Base-by-base conservation (phyloP, 2,888 invertebrate genomes). In the Pecten maximus region DNA sequence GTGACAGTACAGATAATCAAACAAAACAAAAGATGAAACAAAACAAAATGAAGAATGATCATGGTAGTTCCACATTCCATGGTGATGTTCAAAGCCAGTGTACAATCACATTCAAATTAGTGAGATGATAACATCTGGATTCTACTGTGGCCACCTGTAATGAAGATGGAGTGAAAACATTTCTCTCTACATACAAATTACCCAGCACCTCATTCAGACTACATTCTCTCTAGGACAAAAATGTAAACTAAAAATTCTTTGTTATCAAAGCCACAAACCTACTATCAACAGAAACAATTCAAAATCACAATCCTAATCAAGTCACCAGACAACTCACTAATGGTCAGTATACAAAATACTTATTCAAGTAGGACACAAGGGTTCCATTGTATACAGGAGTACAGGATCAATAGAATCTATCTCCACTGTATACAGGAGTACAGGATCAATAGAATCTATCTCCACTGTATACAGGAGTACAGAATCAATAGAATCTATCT, bases 21-120 rank as follows among this genome's bases (percentile, higher is more conserved):
- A 40, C 12, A 40, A 86, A 28, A n/a, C n/a, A 23, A 74, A 40
- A 86, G 39, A 15, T 40, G 48, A 86, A 89, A 87, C 12, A 19
- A 40, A 60, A 60, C 23, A 40, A 89, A 89, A 40, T 15, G 28
- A n/a, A 44, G n/a, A 16, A 60, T 40, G 40, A 86, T 44, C 23
- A 86, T 40, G 44, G 40, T 86, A 86, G 48, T 40, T 87, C 40
- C 23, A n/a, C 23, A 44, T 40, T 44, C 28, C 10, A 23, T 87
- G 40, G 8, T 87, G 28, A 15, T 40, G 8, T 87, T 44, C 19
- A 87, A 44, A 87, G 39, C 16, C 87, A 87, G 40, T 40, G 74
- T 74, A 74, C 74, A 74, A 54, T 54, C 3, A 23, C 60, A 74
- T 74, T 74, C 60, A 74, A 74, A 74, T n/a, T 74, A 50, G 60